Base-by-base conservation (phyloP, 2,797 vertebrate species). In the Hippoglossus hippoglossus region DNA sequence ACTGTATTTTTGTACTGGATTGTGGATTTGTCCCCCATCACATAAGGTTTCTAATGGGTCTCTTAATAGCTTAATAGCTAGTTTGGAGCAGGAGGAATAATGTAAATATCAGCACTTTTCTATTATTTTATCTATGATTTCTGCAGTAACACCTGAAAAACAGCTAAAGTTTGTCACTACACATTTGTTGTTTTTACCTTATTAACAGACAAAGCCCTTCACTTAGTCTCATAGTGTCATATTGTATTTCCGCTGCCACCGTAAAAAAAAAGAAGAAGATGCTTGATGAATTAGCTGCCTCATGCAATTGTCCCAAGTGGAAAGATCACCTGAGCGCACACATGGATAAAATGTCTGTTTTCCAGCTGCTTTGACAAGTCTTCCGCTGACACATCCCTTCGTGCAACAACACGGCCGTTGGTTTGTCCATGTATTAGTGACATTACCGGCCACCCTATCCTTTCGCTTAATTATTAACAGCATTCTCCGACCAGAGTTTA, bases 361-460 rank as follows among this genome's bases (percentile, higher is more conserved):
- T 83, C 84, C 73, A 82, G 79, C 74, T 91, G 84, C 87, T 91
- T 88, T 91, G 86, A 90, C 83, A 82, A 68, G 77, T 78, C 85
- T 87, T 87, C 92, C 81, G 62, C 81, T 75, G 89, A 88, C 91
- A 87, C 88, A 87, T 89, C 61, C 80, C 83, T 87, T 70, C 72
- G 79, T 91, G 89, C 85, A 73, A 71, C 83, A 76, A 60, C 80
- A 73, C 58, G 81, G 70, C 81, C 69, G 63, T 87, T 89, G 89
- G 88, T 88, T 89, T 80, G 84, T 86, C 90, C 66, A 58, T 86
- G 83, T 92, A 88, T 92, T 91, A 91, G 87, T 84, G 88, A 89
- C 91, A 93, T 91, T 90, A 90, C 85, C 68, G 60, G 94, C 91
- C 91, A 96, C 59, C 87, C 92, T 87, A 95, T 94, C 94, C 92